Percentiles rank a stretch among this genome's conserved stretches.
These are phyloP conservation scores for Polypterus bichir DNA, from an alignment of 2,113 vertebrate species.

Conservation along the genomic window DNA sequence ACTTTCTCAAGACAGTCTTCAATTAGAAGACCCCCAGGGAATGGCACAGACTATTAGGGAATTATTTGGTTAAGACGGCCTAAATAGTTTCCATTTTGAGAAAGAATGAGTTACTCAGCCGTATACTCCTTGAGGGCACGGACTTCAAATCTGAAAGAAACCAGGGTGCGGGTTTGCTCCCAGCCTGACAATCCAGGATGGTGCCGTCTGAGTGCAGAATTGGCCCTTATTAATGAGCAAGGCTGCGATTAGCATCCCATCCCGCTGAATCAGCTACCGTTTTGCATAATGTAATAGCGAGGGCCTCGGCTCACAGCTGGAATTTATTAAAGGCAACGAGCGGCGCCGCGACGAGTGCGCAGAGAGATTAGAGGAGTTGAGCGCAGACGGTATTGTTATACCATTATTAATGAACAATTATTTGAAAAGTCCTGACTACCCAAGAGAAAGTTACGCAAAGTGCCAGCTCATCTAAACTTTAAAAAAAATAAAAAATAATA, in stretches of 20 bases:
- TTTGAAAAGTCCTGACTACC: slow-evolving; percentile 8
- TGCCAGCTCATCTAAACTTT: too few relatives aligned
- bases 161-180: neutral
- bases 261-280: slow-evolving; percentile 59
- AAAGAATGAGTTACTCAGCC: neutral
- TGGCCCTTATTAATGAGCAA: slow-evolving; percentile 43
- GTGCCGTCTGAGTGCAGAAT: slow-evolving; percentile 12
- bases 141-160: neutral
- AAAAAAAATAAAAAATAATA: too few relatives aligned
- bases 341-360: slow-evolving; percentile 29
- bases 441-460: fast-evolving
- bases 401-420: slow-evolving; percentile 31
- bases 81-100: neutral
- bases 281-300: slow-evolving; percentile 64
- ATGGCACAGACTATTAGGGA: too few relatives aligned
- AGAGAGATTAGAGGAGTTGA: slow-evolving; percentile 34
- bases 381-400: slow-evolving; percentile 31
- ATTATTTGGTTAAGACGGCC: neutral
- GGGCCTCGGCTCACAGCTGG: slow-evolving; percentile 22
- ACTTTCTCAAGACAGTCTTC: too few relatives aligned
- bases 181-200: neutral
- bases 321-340: slow-evolving; percentile 36
- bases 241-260: slow-evolving; percentile 49
- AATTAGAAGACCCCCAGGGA: too few relatives aligned
- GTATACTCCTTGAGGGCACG: neutral